phyloP scores from a whole-genome alignment of 2,888 invertebrate genomes.

The Leptinotarsa peninsularis region DNA sequence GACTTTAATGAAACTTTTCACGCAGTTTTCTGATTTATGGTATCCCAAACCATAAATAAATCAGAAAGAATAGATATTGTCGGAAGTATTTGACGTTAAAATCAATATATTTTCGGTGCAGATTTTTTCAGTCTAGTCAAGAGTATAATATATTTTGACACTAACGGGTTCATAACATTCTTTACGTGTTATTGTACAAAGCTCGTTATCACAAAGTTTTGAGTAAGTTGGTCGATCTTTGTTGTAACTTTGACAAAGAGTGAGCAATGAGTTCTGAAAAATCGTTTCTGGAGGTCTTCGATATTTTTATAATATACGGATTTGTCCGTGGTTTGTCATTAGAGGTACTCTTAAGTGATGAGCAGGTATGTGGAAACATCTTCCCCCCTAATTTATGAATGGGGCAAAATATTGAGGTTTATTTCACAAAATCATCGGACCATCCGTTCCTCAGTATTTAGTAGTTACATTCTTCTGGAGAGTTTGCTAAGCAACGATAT shows the following conservation, averaged over 20 bases:
- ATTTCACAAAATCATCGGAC: too few relatives aligned
- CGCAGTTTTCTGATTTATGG: conserved; percentile 54
- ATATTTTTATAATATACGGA: not conserved
- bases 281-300: not conserved
- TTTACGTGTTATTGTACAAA: not conserved
- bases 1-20: conserved; percentile 43
- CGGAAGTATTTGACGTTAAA: conserved; percentile 33
- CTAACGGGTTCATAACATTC: conserved; percentile 28
- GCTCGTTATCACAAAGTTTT: conserved; percentile 14
- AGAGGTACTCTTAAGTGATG: too few relatives aligned
- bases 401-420: too few relatives aligned
- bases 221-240: not conserved
- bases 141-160: conserved; percentile 43
- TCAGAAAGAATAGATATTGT: conserved; percentile 61
- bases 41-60: conserved; percentile 47
- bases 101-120: not conserved
- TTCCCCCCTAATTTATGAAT: too few relatives aligned
- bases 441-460: too few relatives aligned
- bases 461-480: too few relatives aligned
- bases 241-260: not conserved
- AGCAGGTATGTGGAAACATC: too few relatives aligned
- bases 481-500: too few relatives aligned
- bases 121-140: conserved; percentile 38
- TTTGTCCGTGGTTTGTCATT: too few relatives aligned
- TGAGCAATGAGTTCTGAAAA: not conserved